Conservation (phyloP, 2,797 vertebrate species). For the Leptodactylus fallax region DNA sequence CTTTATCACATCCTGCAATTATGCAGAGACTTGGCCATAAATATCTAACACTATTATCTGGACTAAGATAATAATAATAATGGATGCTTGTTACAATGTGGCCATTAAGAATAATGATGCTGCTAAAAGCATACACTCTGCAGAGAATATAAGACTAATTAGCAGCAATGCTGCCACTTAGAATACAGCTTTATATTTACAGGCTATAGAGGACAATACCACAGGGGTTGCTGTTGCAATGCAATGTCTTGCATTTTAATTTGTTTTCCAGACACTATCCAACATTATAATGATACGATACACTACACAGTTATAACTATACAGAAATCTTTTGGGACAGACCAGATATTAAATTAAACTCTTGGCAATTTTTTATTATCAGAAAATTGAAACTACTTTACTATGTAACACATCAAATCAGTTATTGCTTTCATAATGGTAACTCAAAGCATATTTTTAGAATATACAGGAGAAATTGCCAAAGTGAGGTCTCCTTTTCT, state of each 20-base stretch:
- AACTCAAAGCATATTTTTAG: no score
- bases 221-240: neutral
- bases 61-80: no score
- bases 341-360: neutral
- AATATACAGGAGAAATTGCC: no score
- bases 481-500: no score
- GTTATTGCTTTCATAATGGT: no score
- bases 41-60: conserved; percentile 38
- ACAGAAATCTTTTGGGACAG: neutral
- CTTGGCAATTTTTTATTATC: neutral
- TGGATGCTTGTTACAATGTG: conserved; percentile 21
- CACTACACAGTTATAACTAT: neutral
- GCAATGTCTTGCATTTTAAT: conserved; percentile 6
- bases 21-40: conserved; percentile 13
- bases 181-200: conserved; percentile 19
- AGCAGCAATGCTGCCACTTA: neutral
- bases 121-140: conserved; percentile 20
- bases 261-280: neutral
- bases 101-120: conserved; percentile 43
- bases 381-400: neutral
- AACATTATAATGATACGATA: conserved; percentile 4
- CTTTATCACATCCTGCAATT: conserved; percentile 10
- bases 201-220: conserved; percentile 12
- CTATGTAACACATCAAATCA: no score
- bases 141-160: conserved; percentile 39